Conservation (phyloP, 2,888 invertebrate species). For the Biston stratarius region DNA sequence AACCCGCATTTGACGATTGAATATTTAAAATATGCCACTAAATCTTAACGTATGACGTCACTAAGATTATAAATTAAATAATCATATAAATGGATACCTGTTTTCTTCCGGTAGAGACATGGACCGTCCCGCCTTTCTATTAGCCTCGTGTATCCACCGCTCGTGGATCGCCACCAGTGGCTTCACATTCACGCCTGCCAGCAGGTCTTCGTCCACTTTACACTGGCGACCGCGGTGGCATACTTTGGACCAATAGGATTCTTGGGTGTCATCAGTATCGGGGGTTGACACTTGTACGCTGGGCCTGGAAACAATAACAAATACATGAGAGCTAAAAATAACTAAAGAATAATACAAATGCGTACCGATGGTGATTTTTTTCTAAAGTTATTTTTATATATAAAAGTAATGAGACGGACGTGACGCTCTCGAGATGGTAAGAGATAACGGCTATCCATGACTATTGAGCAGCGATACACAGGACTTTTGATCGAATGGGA, state of each 20-base stretch:
- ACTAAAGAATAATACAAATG: no score
- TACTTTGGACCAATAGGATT: constrained; percentile 58
- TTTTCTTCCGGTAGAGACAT: constrained; percentile 76
- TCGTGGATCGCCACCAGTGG: constrained; percentile 83
- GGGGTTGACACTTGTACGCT: constrained; percentile 58
- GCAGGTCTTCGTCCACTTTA: constrained; percentile 66
- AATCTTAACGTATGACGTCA: no score
- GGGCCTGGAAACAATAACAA: constrained; percentile 48
- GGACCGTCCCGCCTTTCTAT: constrained; percentile 70
- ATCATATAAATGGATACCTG: constrained; percentile 53
- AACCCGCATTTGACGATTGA: no score
- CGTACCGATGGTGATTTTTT: no score
- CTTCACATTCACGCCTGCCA: constrained; percentile 74
- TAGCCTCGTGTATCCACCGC: constrained; percentile 80
- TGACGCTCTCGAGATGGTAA: no score
- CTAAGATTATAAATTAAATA: no score
- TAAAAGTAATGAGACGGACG: no score
- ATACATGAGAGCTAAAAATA: not conserved
- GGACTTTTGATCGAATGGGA: no score
- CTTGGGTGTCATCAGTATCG: constrained; percentile 56
- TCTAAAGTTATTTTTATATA: no score
- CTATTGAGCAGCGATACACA: no score
- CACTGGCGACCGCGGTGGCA: constrained; percentile 46
- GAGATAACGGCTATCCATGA: no score
- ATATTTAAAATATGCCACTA: no score